Base-by-base conservation (phyloP, 2,888 invertebrate species). In the Argyresthia goedartella region DNA sequence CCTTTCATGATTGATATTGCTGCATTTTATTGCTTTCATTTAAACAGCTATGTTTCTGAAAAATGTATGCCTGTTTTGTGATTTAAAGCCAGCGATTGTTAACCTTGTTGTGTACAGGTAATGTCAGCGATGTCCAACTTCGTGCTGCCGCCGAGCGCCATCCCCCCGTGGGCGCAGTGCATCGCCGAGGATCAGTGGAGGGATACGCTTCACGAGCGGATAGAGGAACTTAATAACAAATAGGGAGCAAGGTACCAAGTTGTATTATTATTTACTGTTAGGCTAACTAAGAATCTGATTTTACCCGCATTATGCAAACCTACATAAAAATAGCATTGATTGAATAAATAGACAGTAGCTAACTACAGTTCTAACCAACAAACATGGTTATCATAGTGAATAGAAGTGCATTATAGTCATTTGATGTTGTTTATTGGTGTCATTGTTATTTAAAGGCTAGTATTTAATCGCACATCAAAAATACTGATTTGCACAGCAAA, bases 181-280 rank as follows among this genome's bases (percentile, higher is more conserved):
- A 86, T 93, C 58, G 88, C 91, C 1, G 92, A 92, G 62, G 91
- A 92, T 42, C 88, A 92, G 60, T 92, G 92, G 92, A 91, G 91
- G 64, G 84, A 90, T 57, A 90, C 90, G 54, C 79, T 92, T 8
- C 84, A 89, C 60, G 88, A 88, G 59, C 86, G 87, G 60, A 88
- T 91, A 70, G 80, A 85, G 55, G 75, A 64, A 59, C 62, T 84
- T 50, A 76, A 71, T 56, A 70, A 60, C 53, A 81, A 79, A 58
- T 36, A 49, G 34, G 36, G 36, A 8, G 13, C 13, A 13, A 42
- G 42, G 42, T 42, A n/a, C 42, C 42, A n/a, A 9, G 42, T n/a
- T 42, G 9, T 8, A 36, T 36, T 36, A 36, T 36, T 36, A 36
- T 36, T 9, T 36, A 36, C 8, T 36, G 9, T 9, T 9, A 9